phyloP scores from a whole-genome alignment of 2,888 invertebrate species.

The Sphinx pinastri region DNA sequence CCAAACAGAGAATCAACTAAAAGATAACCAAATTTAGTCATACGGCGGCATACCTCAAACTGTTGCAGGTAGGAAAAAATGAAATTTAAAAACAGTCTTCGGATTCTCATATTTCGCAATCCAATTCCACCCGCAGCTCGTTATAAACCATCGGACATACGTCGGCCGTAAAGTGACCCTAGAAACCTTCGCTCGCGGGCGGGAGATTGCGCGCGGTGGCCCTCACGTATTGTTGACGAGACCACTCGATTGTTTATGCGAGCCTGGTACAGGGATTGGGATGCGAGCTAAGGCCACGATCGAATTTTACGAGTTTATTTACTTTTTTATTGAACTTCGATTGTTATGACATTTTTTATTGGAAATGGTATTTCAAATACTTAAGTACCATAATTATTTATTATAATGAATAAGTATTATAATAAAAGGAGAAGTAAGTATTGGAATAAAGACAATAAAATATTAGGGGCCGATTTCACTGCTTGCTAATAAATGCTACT shows the following conservation, averaged over 20 bases:
- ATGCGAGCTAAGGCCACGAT: constrained; percentile 18
- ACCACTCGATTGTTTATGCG: constrained; percentile 37
- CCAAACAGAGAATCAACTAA: no score
- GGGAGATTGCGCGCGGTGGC: constrained; percentile 14
- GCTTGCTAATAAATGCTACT: no score
- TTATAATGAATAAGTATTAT: no score
- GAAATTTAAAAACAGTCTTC: not conserved
- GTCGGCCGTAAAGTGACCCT: constrained; percentile 15
- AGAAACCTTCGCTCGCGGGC: constrained; percentile 2
- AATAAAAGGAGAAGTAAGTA: no score
- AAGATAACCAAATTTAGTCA: no score
- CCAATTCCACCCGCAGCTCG: not conserved
- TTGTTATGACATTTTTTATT: not conserved
- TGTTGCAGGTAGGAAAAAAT: not conserved
- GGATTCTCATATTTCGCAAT: not conserved
- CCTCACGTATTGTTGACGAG: constrained; percentile 29
- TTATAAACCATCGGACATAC: constrained; percentile 21
- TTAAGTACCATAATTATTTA: no score
- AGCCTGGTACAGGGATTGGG: constrained; percentile 31
- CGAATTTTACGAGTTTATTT: constrained; percentile 3
- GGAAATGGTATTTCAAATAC: not conserved
- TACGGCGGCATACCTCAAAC: no score
- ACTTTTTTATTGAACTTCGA: not conserved
- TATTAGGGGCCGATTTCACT: no score
- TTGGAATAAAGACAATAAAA: no score